Evolutionary conservation across 2,797 vertebrate genomes (phyloP), one percentile per base, ranked within the genome.

Genomic region (Etheostoma nigrum): DNA sequence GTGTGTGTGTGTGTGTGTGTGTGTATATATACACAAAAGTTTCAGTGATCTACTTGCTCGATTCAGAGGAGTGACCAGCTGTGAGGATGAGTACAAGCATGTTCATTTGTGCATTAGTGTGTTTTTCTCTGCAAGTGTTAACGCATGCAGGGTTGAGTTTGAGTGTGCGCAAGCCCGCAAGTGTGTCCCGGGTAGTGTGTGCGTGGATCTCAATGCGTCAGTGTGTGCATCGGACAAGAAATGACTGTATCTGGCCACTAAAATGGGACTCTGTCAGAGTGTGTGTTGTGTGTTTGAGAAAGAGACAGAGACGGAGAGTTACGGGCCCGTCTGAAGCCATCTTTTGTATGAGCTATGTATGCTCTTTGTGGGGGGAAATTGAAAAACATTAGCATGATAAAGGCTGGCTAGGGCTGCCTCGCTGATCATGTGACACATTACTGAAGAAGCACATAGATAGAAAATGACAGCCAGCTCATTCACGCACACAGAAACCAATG

Each of bases 341-440:
- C 96, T 94, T 95, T 96, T 96, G 94, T 96, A 90, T 18, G 66
- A 96, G 95, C 95, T 94, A 94, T 94, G 95, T 94, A 94, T 86
- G 93, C 93, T 94, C 94, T 95, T 96, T 96, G 95, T 96, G 85
- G 85, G 86, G 72, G 73, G 83, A 90, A 87, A 92, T 82, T 91
- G 88, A 92, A 91, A 91, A 92, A 91, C 90, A 94, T 98, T 97
- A 96, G 96, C 97, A 97, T 97, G 93, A 97, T 94, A 98, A 98
- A 93, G 95, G 89, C 92, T 90, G 89, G 92, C 95, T 95, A 90
- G 93, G 93, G 88, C 94, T 93, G 93, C 91, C 92, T 85, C 23
- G 73, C 67, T 79, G 91, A 94, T 95, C 95, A 94, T 92, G 91
- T 94, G 96, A 94, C 92, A 91, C 73, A 73, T 90, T 93, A 93